These are phyloP conservation scores for Melanaphis sacchari DNA, from an alignment of 1,140 invertebrate genomes.

Conservation along the genomic window DNA sequence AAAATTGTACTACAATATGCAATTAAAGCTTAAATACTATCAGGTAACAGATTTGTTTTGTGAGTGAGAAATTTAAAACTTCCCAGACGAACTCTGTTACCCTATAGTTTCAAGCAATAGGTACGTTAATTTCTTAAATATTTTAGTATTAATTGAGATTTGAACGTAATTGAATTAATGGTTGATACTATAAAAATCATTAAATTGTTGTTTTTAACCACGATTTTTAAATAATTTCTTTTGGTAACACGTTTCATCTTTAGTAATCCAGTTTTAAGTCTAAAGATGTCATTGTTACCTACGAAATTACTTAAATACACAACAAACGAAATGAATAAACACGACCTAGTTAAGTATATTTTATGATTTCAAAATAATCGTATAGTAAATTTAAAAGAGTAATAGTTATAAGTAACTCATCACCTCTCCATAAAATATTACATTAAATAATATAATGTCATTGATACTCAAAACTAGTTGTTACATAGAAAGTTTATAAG, in stretches of 20 bases:
- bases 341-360: not conserved
- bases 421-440: too few relatives aligned
- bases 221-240: slow-evolving; percentile 23
- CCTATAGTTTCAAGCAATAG: not conserved
- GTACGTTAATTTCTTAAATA: not conserved
- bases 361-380: not conserved
- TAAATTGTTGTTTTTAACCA: not conserved
- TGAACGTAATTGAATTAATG: not conserved
- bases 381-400: not conserved
- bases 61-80: not conserved
- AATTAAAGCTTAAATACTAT: not conserved
- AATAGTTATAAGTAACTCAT: too few relatives aligned
- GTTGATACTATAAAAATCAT: not conserved
- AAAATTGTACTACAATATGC: not conserved
- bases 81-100: not conserved
- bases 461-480: too few relatives aligned
- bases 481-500: too few relatives aligned
- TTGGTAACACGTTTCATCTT: slow-evolving; percentile 43
- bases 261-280: not conserved
- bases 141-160: not conserved
- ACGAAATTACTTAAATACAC: not conserved
- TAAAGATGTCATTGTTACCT: slow-evolving; percentile 43
- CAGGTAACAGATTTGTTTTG: not conserved
- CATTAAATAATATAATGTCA: too few relatives aligned
- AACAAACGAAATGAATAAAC: not conserved